phyloP scores from a whole-genome alignment of 2,113 vertebrate species.

The Morone chrysops region DNA sequence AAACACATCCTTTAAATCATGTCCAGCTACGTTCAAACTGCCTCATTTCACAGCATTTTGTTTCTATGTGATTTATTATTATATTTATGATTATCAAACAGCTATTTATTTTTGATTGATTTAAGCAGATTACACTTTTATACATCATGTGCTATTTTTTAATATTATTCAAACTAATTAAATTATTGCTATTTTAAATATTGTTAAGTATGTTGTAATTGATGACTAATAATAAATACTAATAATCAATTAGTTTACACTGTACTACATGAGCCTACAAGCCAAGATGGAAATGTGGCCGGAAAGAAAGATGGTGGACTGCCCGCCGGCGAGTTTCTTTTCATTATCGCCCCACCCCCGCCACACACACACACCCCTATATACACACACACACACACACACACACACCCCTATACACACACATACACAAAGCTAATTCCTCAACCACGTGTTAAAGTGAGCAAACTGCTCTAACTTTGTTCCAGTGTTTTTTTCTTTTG shows the following conservation, averaged over 20 bases:
- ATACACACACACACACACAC: too few species aligned
- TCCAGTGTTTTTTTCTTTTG: background rate
- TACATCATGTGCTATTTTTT: background rate
- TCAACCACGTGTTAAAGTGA: background rate
- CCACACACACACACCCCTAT: too few species aligned
- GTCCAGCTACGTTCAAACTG: background rate
- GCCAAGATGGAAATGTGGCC: background rate
- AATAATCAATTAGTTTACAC: background rate
- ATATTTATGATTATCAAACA: background rate
- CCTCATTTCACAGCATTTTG: background rate
- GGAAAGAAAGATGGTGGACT: background rate
- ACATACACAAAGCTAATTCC: slow-evolving; percentile 1
- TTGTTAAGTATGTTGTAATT: background rate
- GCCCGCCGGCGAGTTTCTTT: too few species aligned
- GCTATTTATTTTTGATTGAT: background rate
- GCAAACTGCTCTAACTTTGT: background rate
- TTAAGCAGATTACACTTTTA: too few species aligned
- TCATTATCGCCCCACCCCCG: background rate
- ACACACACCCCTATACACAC: too few species aligned
- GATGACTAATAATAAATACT: too few species aligned
- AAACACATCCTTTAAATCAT: background rate
- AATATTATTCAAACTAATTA: too few species aligned
- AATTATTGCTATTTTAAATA: too few species aligned
- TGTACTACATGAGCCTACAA: background rate
- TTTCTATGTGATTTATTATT: background rate